These are phyloP conservation scores for Macrobrachium rosenbergii DNA, from an alignment of 1,140 invertebrate genomes.

Conservation along the genomic window DNA sequence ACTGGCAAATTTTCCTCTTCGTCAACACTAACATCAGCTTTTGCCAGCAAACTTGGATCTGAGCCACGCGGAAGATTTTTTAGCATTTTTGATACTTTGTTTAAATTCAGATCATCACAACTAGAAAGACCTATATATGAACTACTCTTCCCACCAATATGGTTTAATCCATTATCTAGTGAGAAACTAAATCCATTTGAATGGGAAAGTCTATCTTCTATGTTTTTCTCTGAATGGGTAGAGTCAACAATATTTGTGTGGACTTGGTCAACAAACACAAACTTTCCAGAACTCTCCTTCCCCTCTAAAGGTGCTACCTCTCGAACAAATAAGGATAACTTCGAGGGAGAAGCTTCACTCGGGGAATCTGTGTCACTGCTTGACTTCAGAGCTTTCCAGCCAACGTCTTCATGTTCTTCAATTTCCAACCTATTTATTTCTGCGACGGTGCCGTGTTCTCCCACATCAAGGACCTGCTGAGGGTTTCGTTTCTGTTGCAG, in stretches of 20 bases:
- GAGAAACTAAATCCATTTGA: conserved; percentile 59
- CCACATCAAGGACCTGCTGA: conserved; percentile 28
- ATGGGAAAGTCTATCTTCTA: conserved; percentile 37
- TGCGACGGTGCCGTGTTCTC: neutral
- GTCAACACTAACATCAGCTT: conserved; percentile 12
- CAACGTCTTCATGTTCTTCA: conserved; percentile 7
- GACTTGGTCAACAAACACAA: conserved; percentile 51
- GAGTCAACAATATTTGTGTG: conserved; percentile 25
- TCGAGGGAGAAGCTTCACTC: conserved; percentile 43
- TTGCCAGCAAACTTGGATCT: conserved; percentile 48
- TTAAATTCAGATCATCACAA: conserved; percentile 54
- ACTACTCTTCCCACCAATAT: conserved; percentile 45
- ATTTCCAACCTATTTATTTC: conserved; percentile 5
- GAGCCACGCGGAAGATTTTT: conserved; percentile 28
- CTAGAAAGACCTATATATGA: conserved; percentile 42
- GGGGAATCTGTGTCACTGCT: conserved; percentile 49
- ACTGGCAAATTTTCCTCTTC: conserved; percentile 50
- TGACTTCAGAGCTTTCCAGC: conserved; percentile 26
- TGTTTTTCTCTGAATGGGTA: neutral
- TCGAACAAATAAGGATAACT: conserved; percentile 31
- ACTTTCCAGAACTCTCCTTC: conserved; percentile 35
- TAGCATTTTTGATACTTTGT: conserved; percentile 33
- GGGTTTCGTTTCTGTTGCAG: conserved; percentile 38
- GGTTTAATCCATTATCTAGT: conserved; percentile 57
- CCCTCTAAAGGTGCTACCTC: conserved; percentile 37